Evolutionary conservation across 64 coral and sea anemone genomes (phyloP), one percentile per base, ranked within the genome.

Genomic region (Montipora foliosa): DNA sequence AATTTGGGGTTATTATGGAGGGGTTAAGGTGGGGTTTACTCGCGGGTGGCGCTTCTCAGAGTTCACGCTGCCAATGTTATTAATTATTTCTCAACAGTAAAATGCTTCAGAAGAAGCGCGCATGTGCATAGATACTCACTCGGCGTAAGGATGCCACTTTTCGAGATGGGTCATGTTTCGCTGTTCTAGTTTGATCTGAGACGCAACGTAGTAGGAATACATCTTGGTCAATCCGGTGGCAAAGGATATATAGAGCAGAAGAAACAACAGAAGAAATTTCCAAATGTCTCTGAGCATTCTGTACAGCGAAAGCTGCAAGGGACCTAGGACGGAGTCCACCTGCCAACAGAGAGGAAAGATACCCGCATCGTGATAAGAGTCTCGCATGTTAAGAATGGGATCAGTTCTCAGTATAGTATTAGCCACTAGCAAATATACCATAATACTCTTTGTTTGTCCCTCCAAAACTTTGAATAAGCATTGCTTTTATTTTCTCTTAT

Each of bases 291-390:
- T 88, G 19, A 94, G 88, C 86, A 94, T 81, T 29, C 78, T 94
- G 92, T 94, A 94, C 66, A 94, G 48, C 8, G 92, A 94, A 5
- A 94, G 52, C 50, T 94, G 92, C 10, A 94, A 52, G 51, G 92
- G 87, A 46, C 92, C 92, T 8, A 94, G 52, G 60, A 82, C 71
- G 8, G 92, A 94, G 37, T 94, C 88, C 21, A 94, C 49, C 22
- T 84, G 81, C 22, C 67, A 67, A 46, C 44, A 62, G 8, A 66
- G 17, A 85, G 10, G 9, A 76, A 64, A 47, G 52, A 57, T 57
- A 57, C 0, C 52, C 2, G 52, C 52, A 57, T 10, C 10, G 10
- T 57, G 0, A 57, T 57, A 10, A 57, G 52, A 57, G 2, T 57
- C 52, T 57, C 0, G 52, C 52, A 7, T 0, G 52, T 10, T 10